Base-by-base conservation (phyloP, 1,140 invertebrate species). In the Pseudomyrmex gracilis region DNA sequence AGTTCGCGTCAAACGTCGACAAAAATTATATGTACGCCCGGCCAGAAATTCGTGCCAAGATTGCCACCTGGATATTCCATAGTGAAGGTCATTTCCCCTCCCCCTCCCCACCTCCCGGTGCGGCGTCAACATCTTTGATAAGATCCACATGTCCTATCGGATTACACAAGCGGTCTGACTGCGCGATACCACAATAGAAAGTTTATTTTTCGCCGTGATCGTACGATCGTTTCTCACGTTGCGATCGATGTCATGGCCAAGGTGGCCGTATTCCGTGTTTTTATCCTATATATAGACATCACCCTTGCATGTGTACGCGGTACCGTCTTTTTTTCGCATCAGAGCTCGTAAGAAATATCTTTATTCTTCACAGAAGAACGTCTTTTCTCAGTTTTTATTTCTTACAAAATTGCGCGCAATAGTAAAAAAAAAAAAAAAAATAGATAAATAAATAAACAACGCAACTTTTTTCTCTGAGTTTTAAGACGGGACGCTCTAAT, bases 11-110 rank as follows among this genome's bases (percentile, higher is more conserved):
- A 34, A 34, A 34, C 34, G 34, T 34, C 34, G 34, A 5, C 34
- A 34, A 34, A 34, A 34, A 88, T 60, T 60, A 22, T 8, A 51
- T 34, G 47, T 43, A 13, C n/a, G 20, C 13, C 15, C 61, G 71
- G 20, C 2, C 20, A 55, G 45, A 60, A 60, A 57, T 63, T 12
- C 73, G 80, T 84, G 86, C 85, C 86, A 87, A 87, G 24, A 84
- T 76, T 87, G 85, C 73, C 82, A 87, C 68, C 63, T 87, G 86
- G 70, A 80, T 70, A 76, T 34, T 60, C 45, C 17, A 70, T 70
- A 51, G 5, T 61, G 22, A 58, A 84, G 82, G 64, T 76, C 74
- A 87, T 85, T 51, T 22, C 47, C 2, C 34, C 5, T 34, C 34
- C 5, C 34, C 5, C 34, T 7, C 0, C 34, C 34, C n/a, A n/a